Conservation (phyloP, 1,140 invertebrate genomes). For the Drosophila simulans region DNA sequence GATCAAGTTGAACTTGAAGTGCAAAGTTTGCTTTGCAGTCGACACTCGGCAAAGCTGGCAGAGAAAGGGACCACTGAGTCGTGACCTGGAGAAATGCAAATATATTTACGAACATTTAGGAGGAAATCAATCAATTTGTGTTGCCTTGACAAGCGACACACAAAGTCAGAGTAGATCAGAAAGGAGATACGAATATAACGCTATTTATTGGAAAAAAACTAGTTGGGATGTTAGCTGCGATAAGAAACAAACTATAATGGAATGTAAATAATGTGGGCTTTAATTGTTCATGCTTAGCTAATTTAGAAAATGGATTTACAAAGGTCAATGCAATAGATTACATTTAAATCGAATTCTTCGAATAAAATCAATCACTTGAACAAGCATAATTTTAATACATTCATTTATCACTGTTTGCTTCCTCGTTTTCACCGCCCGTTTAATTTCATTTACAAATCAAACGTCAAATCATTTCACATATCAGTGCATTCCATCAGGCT, state of each 20-base stretch:
- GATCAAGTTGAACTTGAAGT: conserved; percentile 41
- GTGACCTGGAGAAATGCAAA: conserved; percentile 40
- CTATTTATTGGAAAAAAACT: background rate
- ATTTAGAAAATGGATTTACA: background rate
- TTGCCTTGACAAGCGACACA: conserved; percentile 3
- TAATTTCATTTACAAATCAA: conserved; percentile 78
- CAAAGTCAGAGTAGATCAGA: background rate
- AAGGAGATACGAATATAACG: background rate
- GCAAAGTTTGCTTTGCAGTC: conserved; percentile 34
- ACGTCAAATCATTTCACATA: conserved; percentile 76
- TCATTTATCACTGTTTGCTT: conserved; percentile 29
- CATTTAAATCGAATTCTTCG: background rate
- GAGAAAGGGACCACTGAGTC: conserved; percentile 24
- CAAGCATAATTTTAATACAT: conserved; percentile 2
- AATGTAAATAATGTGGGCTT: no score
- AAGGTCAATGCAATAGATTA: conserved; percentile 7
- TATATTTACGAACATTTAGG: conserved; percentile 30
- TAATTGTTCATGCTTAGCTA: no score
- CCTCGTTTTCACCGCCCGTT: conserved; percentile 47
- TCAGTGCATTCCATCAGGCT: conserved; percentile 64
- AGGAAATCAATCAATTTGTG: conserved; percentile 37
- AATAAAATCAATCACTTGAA: background rate
- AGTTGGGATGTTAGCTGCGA: background rate
- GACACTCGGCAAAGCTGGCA: conserved; percentile 18
- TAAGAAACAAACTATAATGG: background rate